phyloP scores from a whole-genome alignment of 2,888 invertebrate genomes.

The Apamea monoglypha region DNA sequence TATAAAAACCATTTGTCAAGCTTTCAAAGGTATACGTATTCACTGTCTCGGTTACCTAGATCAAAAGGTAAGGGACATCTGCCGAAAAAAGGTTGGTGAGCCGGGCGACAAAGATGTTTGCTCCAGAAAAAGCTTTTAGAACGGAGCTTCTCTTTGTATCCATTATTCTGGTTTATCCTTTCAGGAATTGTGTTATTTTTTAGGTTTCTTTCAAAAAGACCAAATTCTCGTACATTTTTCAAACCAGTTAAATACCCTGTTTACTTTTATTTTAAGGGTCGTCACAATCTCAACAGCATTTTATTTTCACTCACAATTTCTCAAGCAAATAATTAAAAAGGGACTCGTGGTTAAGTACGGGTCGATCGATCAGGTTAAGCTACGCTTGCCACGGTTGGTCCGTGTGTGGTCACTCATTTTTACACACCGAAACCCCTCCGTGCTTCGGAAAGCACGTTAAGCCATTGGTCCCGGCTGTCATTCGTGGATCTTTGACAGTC shows the following conservation, averaged over 20 bases:
- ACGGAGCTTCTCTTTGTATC: background rate
- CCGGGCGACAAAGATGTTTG: background rate
- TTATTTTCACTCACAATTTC: background rate
- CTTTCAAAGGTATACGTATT: constrained; percentile 26
- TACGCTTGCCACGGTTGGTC: no score
- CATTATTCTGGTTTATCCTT: background rate
- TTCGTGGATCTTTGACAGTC: no score
- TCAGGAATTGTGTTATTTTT: background rate
- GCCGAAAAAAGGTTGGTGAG: constrained; percentile 1
- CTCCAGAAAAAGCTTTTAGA: background rate
- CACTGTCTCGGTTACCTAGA: constrained; percentile 11
- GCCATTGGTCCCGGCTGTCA: no score
- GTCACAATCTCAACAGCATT: background rate
- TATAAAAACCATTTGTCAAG: constrained; percentile 39
- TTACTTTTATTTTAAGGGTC: no score
- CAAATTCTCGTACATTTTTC: background rate
- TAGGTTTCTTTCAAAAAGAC: background rate
- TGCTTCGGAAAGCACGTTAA: no score
- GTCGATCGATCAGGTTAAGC: no score
- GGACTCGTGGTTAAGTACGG: no score
- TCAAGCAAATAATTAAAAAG: background rate
- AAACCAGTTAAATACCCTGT: background rate
- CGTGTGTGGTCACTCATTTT: no score
- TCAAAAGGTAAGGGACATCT: constrained; percentile 19
- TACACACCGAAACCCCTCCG: no score